Base-by-base conservation (phyloP, 2,888 invertebrate genomes). In the Phyllotreta cruciferae region DNA sequence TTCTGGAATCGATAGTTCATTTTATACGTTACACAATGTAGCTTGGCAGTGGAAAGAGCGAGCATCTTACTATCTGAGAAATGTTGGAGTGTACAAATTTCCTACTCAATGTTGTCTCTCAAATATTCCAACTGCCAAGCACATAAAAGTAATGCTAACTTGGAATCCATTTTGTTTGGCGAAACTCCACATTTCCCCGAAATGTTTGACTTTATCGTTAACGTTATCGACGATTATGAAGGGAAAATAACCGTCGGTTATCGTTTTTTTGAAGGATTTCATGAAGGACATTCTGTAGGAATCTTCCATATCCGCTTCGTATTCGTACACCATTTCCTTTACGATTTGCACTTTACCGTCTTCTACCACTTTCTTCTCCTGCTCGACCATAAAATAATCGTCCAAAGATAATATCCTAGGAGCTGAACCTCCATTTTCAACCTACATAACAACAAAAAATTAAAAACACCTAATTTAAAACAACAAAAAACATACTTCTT, bases 191-290 rank as follows among this genome's bases (percentile, higher is more conserved):
- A 96, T 90, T 77, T 96, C 94, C 62, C 92, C 92, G 77, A 94
- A 94, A 74, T 91, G 87, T 67, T 87, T 87, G 11, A 92, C 84
- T 76, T 90, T 90, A 66, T 93, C 90, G 80, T 97, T 96, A 41
- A 94, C 88, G 74, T 94, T 92, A 81, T 98, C 98, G 45, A 94
- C 89, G 77, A 98, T 93, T 71, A 98, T 90, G 79, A 98, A 96
- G 63, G 91, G 88, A 81, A 96, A 97, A 78, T 92, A 93, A 63
- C 94, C 92, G 81, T 96, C 94, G 6, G 90, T 90, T 2, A 97
- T 84, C 34, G 92, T 94, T 82, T 96, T 93, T 78, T 93, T 95
- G 79, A 95, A 96, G 8, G 94, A 90, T 83, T 94, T 93, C 64
- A 92, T 85, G 66, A 98, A 84, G 57, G 92, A 94, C 67, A 85